phyloP scores from a whole-genome alignment of 1,140 invertebrate genomes.

The Bombus waltoni region DNA sequence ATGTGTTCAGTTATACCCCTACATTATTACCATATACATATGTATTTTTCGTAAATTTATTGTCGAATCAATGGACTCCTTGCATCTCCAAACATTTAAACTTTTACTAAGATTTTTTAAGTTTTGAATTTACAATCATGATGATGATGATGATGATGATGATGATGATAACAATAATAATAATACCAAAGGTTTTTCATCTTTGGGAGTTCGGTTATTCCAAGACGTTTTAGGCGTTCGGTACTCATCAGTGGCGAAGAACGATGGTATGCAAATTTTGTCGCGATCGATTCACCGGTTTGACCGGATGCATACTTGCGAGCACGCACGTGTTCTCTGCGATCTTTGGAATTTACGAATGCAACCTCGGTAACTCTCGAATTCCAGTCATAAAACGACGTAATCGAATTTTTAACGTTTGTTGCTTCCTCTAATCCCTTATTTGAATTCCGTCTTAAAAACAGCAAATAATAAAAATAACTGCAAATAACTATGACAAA shows the following conservation, averaged over 20 bases:
- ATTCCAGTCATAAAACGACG: neutral
- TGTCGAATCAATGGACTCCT: neutral
- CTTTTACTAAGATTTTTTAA: neutral
- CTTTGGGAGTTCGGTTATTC: neutral
- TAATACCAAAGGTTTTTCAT: neutral
- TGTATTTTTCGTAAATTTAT: neutral
- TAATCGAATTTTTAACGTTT: neutral
- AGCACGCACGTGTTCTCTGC: neutral
- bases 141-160: neutral
- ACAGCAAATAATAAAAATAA: neutral
- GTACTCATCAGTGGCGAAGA: neutral
- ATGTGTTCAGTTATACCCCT: neutral
- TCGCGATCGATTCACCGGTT: conserved; percentile 51
- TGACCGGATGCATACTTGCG: conserved; percentile 28
- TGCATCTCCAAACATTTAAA: neutral
- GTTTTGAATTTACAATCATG: neutral
- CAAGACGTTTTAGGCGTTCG: neutral
- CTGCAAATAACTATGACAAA: neutral
- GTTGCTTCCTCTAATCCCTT: neutral
- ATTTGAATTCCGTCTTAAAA: no score
- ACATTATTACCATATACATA: neutral
- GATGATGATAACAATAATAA: neutral
- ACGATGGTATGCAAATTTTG: conserved; percentile 44
- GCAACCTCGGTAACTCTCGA: conserved; percentile 2
- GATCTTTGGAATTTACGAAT: conserved; percentile 20